Evolutionary conservation across 2,888 invertebrate species (phyloP).

Genomic region (Linnaemya tessellans): DNA sequence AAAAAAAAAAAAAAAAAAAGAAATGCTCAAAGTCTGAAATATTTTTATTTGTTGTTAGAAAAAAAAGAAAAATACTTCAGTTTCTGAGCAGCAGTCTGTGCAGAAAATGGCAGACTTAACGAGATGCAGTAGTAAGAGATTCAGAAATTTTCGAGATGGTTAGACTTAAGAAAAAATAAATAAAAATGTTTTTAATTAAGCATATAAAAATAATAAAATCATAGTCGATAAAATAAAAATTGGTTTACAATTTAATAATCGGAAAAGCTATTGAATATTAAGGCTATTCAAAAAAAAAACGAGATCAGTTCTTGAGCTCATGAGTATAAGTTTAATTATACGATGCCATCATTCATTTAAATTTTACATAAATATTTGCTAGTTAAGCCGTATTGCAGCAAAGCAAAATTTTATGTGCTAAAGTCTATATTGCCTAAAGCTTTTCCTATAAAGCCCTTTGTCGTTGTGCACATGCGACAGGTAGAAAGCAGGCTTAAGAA

Average conservation of each 20-base stretch:
- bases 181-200: conserved; percentile 1
- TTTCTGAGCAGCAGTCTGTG: conserved; percentile 44
- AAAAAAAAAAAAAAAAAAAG: too few relatives aligned
- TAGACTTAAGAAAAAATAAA: conserved; percentile 40
- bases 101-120: conserved; percentile 44
- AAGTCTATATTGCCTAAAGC: too few relatives aligned
- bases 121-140: conserved; percentile 69
- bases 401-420: too few relatives aligned
- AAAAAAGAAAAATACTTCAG: conserved; percentile 59
- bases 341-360: too few relatives aligned
- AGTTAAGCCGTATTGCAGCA: too few relatives aligned
- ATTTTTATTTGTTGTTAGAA: conserved; percentile 33
- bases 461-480: too few relatives aligned
- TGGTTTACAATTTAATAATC: background rate
- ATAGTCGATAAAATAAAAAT: background rate
- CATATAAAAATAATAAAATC: background rate
- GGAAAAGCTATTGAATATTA: background rate
- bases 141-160: conserved; percentile 68
- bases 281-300: background rate
- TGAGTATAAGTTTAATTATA: background rate
- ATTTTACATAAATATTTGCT: background rate
- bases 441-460: too few relatives aligned
- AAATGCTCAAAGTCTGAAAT: conserved; percentile 61
- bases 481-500: too few relatives aligned
- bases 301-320: background rate